Percentiles rank a stretch among this genome's conserved stretches.
These are phyloP conservation scores for Pachyseris speciosa DNA, from an alignment of 64 coral and sea anemone species.

Conservation along the genomic window DNA sequence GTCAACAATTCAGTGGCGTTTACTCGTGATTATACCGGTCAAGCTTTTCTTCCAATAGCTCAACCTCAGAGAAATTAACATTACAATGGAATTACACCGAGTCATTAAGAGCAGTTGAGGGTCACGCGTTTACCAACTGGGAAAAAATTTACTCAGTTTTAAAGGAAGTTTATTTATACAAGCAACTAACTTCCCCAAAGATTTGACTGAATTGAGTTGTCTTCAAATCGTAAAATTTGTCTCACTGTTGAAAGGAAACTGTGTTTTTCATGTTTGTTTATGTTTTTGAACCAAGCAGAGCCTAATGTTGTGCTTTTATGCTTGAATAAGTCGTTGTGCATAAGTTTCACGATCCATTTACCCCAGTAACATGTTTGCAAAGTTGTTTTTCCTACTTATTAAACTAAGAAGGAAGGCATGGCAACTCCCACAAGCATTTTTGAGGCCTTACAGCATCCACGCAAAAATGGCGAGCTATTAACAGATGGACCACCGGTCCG, in stretches of 20 bases:
- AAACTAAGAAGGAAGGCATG: not conserved
- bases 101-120: not conserved
- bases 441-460: not conserved
- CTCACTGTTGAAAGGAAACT: not conserved
- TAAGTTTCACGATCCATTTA: not conserved
- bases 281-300: not conserved
- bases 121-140: not conserved
- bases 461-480: conserved; percentile 8
- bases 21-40: no score
- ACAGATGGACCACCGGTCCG: no score
- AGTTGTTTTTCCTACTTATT: not conserved
- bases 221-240: not conserved
- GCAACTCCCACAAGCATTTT: not conserved
- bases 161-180: not conserved
- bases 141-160: not conserved
- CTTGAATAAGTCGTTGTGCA: not conserved
- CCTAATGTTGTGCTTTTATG: not conserved
- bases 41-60: no score
- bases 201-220: not conserved
- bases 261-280: not conserved
- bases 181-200: not conserved
- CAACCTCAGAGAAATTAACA: not conserved
- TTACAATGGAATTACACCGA: not conserved
- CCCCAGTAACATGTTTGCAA: no score
- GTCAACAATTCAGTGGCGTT: no score